Conservation (phyloP, 2,888 invertebrate species). For the Automeris io region DNA sequence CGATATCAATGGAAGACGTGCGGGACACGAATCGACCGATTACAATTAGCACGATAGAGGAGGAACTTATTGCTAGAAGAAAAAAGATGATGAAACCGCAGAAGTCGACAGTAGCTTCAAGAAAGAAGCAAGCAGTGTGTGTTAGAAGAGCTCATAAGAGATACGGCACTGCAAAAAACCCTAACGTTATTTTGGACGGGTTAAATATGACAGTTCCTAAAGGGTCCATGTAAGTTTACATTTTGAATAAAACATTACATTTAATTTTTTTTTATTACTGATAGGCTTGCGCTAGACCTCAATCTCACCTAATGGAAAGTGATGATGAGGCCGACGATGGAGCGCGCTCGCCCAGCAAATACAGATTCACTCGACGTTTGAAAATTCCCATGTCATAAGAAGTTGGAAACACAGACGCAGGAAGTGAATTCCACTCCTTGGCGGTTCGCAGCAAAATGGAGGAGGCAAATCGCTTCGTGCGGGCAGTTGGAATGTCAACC, state of each 20-base stretch:
- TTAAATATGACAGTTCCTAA: slow-evolving; percentile 95
- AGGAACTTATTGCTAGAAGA: slow-evolving; percentile 46
- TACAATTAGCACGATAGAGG: slow-evolving; percentile 49
- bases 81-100: slow-evolving; percentile 72
- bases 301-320: too few relatives aligned
- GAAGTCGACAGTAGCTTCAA: slow-evolving; percentile 82
- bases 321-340: too few relatives aligned
- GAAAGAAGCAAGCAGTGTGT: slow-evolving; percentile 89
- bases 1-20: slow-evolving; percentile 68
- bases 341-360: too few relatives aligned
- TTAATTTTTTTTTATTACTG: too few relatives aligned
- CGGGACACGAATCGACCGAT: slow-evolving; percentile 35
- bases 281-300: too few relatives aligned
- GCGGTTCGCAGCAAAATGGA: too few relatives aligned
- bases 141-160: slow-evolving; percentile 89
- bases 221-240: slow-evolving; percentile 86
- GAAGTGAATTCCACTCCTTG: too few relatives aligned
- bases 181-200: slow-evolving; percentile 89
- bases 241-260: slow-evolving; percentile 1
- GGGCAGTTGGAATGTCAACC: too few relatives aligned
- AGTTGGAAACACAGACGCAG: too few relatives aligned
- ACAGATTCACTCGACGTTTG: too few relatives aligned
- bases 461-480: too few relatives aligned
- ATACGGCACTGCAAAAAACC: slow-evolving; percentile 87
- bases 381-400: too few relatives aligned